Percentiles rank a stretch among this genome's conserved stretches.
Conservation (phyloP, 2,888 invertebrate species). For the Esperia sulphurella region DNA sequence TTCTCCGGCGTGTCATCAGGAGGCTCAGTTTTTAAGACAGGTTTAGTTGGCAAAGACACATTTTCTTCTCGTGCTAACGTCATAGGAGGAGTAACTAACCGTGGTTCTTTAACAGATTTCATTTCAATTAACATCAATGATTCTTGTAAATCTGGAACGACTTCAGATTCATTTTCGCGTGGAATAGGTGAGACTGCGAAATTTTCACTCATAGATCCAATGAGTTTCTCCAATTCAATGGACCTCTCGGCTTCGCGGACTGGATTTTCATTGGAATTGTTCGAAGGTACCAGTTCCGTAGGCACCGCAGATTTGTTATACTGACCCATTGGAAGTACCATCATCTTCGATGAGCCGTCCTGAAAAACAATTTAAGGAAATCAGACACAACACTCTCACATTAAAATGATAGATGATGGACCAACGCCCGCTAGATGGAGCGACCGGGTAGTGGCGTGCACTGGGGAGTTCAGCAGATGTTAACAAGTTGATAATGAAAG, state of each 20-base stretch:
- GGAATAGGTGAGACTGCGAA: neutral
- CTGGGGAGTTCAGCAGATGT: too few species aligned
- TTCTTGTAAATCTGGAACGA: neutral
- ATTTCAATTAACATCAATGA: neutral
- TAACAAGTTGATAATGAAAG: too few species aligned
- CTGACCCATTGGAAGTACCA: conserved; percentile 57
- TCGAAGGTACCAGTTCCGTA: conserved; percentile 32
- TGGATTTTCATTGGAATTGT: conserved; percentile 38
- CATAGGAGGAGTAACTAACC: neutral
- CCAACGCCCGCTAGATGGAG: too few species aligned
- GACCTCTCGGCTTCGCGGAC: conserved; percentile 62
- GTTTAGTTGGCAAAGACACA: conserved; percentile 12
- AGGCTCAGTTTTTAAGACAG: conserved; percentile 37
- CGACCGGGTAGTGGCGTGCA: too few species aligned
- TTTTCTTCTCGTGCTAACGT: neutral
- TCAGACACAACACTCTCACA: too few species aligned
- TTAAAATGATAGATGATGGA: too few species aligned
- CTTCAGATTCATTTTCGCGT: conserved; percentile 1
- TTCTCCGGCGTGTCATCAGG: conserved; percentile 11
- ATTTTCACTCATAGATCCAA: conserved; percentile 29
- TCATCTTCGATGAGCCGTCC: conserved; percentile 46
- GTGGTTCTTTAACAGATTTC: neutral
- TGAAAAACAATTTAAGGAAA: conserved; percentile 24
- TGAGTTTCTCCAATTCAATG: conserved; percentile 60
- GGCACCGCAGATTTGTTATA: conserved; percentile 44